Base-by-base conservation (phyloP, 2,113 vertebrate genomes). In the Sceloporus undulatus region DNA sequence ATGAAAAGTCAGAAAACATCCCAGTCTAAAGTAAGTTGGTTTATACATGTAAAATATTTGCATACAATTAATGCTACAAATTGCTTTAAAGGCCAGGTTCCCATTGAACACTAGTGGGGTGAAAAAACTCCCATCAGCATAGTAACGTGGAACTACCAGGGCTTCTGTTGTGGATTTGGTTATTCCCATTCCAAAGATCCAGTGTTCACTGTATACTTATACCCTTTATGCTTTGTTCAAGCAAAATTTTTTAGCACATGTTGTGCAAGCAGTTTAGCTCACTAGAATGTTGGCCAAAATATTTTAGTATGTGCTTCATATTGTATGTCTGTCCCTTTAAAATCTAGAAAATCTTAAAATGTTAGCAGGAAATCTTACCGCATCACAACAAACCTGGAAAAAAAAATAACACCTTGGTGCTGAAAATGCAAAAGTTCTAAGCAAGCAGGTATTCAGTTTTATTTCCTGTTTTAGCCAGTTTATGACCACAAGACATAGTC, bases 1-100 rank as follows among this genome's bases (percentile, higher is more conserved):
- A 95, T 97, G 94, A 97, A 95, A 92, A 97, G 91, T 88, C 96
- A 97, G 85, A 98, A 98, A 92, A 97, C 97, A 90, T 88, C 95
- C 62, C 96, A 97, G 73, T 97, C 98, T 82, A 99, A 98, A 97
- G 99, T 98, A 97, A 98, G 98, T 97, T 79, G 70, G 65, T 81
- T n/a, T 85, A 18, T 71, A 86, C 7, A 4, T 90, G 71, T 92
- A 88, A 74, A 91, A 34, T 79, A 90, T 91, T n/a, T 88, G 42
- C 9, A 10, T 38, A 34, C 2, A 42, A 14, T 65, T 82, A 76
- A 10, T 85, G 56, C 59, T 92, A 84, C 74, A 79, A 4, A 1
- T 0, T 90, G 88, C 78, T 56, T 92, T 78, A 93, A 62, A 62
- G 59, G 59, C 59, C 13, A 62, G 18, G 13, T 19, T 62, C 59